Conservation (phyloP, 2,888 invertebrate species). For the Sialis fuliginosa region DNA sequence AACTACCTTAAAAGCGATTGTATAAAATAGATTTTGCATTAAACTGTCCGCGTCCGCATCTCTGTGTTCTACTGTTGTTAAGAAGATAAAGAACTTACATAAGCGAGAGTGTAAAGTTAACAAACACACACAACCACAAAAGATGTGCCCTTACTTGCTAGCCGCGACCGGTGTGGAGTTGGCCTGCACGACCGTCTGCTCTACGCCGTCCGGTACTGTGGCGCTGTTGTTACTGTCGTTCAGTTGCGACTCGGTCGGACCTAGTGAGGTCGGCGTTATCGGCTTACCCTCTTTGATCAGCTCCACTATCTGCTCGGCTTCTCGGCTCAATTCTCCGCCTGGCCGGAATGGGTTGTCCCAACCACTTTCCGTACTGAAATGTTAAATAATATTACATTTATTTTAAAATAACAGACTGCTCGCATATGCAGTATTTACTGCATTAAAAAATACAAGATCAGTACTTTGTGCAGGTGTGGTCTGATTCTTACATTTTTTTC, state of each 20-base stretch:
- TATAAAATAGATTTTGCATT: too few relatives aligned
- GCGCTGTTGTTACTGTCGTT: slow-evolving; percentile 29
- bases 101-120: too few relatives aligned
- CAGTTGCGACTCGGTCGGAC: slow-evolving; percentile 32
- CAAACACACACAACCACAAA: too few relatives aligned
- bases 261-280: slow-evolving; percentile 53
- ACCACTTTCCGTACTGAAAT: slow-evolving; percentile 77
- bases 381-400: background rate
- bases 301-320: slow-evolving; percentile 92
- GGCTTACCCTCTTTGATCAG: slow-evolving; percentile 83
- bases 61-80: too few relatives aligned
- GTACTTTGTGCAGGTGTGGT: too few relatives aligned
- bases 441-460: too few relatives aligned
- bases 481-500: too few relatives aligned
- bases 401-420: too few relatives aligned
- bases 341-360: slow-evolving; percentile 97
- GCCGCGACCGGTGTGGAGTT: slow-evolving; percentile 21
- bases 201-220: slow-evolving; percentile 14
- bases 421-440: too few relatives aligned
- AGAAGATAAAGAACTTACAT: too few relatives aligned
- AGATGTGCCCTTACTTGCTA: background rate
- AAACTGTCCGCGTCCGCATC: too few relatives aligned
- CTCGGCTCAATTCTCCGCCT: slow-evolving; percentile 83
- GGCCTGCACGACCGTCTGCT: slow-evolving; percentile 27
- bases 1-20: too few relatives aligned